A percentile compares a stretch with the other conserved stretches of the same genome.
phyloP scores from a whole-genome alignment of 1,140 invertebrate genomes.

The Listronotus oregonensis region DNA sequence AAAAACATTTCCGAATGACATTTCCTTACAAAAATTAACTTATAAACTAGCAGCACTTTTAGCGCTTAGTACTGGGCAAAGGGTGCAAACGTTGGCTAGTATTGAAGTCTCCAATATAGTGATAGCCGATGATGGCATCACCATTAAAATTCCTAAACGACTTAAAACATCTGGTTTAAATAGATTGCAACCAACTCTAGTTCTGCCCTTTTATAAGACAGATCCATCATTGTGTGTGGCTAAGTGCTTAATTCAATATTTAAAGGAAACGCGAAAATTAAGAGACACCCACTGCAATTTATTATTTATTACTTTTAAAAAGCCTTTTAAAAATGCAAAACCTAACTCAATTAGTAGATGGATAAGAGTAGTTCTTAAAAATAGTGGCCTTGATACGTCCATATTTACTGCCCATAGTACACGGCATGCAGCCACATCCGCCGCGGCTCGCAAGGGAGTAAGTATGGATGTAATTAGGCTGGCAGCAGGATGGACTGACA shows the following conservation, averaged over 20 bases:
- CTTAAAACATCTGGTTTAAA: slow-evolving; percentile 20
- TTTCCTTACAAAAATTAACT: slow-evolving; percentile 13
- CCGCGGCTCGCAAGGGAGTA: neutral
- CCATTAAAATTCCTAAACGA: slow-evolving; percentile 22
- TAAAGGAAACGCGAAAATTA: neutral
- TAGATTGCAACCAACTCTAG: slow-evolving; percentile 14
- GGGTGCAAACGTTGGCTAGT: slow-evolving; percentile 19
- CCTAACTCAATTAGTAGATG: no score
- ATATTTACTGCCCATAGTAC: no score
- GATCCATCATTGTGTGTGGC: slow-evolving; percentile 7
- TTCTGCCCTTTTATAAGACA: slow-evolving; percentile 21
- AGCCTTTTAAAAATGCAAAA: no score
- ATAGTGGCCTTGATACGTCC: no score
- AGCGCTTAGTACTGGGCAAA: slow-evolving; percentile 16
- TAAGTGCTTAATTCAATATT: neutral
- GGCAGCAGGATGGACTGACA: slow-evolving; percentile 9
- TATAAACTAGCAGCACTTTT: slow-evolving; percentile 16
- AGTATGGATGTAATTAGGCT: neutral
- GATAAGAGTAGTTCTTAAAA: no score
- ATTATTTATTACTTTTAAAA: no score
- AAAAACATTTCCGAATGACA: neutral
- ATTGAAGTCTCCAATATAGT: slow-evolving; percentile 14
- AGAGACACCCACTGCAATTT: neutral
- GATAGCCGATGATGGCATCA: neutral
- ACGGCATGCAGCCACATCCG: no score